Conservation (phyloP, 2,113 vertebrate genomes). For the Perccottus glenii region DNA sequence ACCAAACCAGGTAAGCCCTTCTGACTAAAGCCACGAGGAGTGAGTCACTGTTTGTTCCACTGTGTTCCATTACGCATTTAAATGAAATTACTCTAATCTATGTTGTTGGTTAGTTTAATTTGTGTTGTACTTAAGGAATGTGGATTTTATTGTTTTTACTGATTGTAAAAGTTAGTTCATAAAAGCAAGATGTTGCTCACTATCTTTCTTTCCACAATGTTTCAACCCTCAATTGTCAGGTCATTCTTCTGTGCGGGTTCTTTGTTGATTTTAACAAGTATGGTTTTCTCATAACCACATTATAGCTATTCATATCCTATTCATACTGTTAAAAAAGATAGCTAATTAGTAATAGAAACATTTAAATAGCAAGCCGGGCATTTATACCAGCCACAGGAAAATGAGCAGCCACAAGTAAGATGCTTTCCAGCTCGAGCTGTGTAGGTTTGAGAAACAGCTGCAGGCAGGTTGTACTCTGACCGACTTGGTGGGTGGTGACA, state of each 20-base stretch:
- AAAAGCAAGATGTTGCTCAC: slow-evolving; percentile 12
- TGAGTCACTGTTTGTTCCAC: slow-evolving; percentile 13
- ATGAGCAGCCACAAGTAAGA: slow-evolving; percentile 35
- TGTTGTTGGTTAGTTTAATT: slow-evolving; percentile 30
- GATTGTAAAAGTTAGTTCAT: slow-evolving; percentile 9
- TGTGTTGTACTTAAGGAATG: slow-evolving; percentile 24
- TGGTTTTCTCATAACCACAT: neutral
- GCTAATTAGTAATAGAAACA: neutral
- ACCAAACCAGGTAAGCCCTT: slow-evolving; percentile 87
- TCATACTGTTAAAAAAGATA: no score
- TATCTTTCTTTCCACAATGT: slow-evolving; percentile 3
- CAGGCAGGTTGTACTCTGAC: slow-evolving; percentile 42
- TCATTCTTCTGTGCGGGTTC: slow-evolving; percentile 17
- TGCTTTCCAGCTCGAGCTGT: slow-evolving; percentile 49
- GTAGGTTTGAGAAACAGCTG: slow-evolving; percentile 59
- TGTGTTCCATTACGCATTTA: slow-evolving; percentile 35
- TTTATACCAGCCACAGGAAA: slow-evolving; percentile 53
- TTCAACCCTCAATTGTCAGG: slow-evolving; percentile 10
- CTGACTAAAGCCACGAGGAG: slow-evolving; percentile 18
- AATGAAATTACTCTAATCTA: slow-evolving; percentile 29
- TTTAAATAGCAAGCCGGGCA: slow-evolving; percentile 47
- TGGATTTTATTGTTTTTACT: slow-evolving; percentile 31
- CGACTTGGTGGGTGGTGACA: slow-evolving; percentile 60
- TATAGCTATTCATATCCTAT: no score
- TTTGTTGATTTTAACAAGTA: slow-evolving; percentile 1